Conservation (phyloP, 1,140 invertebrate species). For the Globodera rostochiensis region DNA sequence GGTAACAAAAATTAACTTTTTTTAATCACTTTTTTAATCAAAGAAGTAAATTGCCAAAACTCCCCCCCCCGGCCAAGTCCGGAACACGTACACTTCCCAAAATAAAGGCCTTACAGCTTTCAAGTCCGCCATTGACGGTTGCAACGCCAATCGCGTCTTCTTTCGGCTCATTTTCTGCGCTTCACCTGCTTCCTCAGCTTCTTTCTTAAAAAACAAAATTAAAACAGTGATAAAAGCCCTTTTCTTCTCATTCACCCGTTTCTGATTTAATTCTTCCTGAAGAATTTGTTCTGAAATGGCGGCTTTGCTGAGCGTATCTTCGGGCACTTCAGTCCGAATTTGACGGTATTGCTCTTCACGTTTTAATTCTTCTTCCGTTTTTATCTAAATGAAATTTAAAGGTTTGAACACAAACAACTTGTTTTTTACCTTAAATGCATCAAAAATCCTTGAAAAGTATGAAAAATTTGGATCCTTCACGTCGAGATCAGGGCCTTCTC, state of each 20-base stretch:
- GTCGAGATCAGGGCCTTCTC: constrained; percentile 53
- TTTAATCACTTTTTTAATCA: too few relatives aligned
- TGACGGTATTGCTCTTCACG: constrained; percentile 34
- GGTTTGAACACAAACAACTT: constrained; percentile 2
- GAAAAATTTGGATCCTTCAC: constrained; percentile 54
- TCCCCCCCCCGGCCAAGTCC: too few relatives aligned
- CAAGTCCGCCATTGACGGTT: constrained; percentile 61
- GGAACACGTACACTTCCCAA: too few relatives aligned
- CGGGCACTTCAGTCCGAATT: constrained; percentile 37
- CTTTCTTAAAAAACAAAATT: constrained; percentile 45
- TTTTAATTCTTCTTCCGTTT: constrained; percentile 46
- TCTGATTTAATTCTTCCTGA: constrained; percentile 61
- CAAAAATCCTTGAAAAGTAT: constrained; percentile 60
- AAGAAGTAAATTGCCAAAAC: too few relatives aligned
- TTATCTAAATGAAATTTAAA: constrained; percentile 38
- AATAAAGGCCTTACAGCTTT: constrained; percentile 51
- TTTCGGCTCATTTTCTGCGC: constrained; percentile 54
- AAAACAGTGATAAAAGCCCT: background rate
- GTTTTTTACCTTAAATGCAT: constrained; percentile 56
- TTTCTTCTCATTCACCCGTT: constrained; percentile 33
- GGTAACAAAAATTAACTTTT: constrained; percentile 13
- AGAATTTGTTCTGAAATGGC: constrained; percentile 56
- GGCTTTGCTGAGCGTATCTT: constrained; percentile 50
- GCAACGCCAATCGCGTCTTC: constrained; percentile 58
- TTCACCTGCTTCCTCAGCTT: constrained; percentile 56